A percentile compares a stretch with the other conserved stretches of the same genome.
Conservation (phyloP, 2,888 invertebrate species). For the Rhagonycha lutea region DNA sequence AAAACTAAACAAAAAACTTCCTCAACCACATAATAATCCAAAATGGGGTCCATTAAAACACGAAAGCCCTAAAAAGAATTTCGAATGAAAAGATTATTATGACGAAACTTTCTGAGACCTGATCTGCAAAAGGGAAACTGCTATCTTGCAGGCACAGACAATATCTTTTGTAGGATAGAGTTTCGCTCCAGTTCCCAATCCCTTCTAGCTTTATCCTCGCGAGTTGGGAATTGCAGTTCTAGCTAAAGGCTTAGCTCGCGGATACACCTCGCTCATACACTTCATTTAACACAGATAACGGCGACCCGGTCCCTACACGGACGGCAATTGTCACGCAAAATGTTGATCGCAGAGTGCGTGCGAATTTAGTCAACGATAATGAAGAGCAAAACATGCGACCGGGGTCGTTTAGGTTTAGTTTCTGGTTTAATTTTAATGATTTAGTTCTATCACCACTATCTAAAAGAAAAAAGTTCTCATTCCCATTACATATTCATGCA, state of each 20-base stretch:
- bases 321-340: conserved; percentile 44
- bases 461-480: background rate
- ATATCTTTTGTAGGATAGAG: conserved; percentile 54
- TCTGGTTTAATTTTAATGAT: conserved; percentile 41
- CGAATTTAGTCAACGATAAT: conserved; percentile 51
- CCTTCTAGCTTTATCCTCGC: conserved; percentile 48
- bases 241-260: conserved; percentile 54
- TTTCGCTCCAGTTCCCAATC: conserved; percentile 54
- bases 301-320: conserved; percentile 49
- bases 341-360: conserved; percentile 52
- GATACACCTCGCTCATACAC: conserved; percentile 54
- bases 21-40: background rate
- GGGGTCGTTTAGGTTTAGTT: conserved; percentile 44
- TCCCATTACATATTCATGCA: background rate
- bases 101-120: conserved; percentile 10
- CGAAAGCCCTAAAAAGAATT: background rate
- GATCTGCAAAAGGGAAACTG: conserved; percentile 29
- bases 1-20: background rate
- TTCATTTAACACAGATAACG: conserved; percentile 57
- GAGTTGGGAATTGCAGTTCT: conserved; percentile 51
- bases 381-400: conserved; percentile 49
- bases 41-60: background rate
- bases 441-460: background rate
- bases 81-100: background rate
- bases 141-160: conserved; percentile 49